Percentiles rank a stretch among this genome's conserved stretches.
phyloP scores from a whole-genome alignment of 2,797 vertebrate genomes.

The Anabas testudineus region DNA sequence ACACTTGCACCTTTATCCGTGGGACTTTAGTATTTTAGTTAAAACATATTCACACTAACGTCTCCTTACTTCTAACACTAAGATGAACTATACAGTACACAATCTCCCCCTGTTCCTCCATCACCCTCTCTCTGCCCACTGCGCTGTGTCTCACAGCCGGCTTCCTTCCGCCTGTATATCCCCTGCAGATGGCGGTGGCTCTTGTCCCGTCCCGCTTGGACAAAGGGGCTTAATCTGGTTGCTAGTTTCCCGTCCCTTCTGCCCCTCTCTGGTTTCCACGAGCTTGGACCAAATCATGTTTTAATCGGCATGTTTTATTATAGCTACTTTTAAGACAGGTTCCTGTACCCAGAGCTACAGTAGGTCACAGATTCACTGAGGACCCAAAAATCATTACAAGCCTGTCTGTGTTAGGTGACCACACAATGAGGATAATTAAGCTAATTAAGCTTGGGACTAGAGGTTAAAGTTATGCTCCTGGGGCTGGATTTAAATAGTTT shows the following conservation, averaged over 20 bases:
- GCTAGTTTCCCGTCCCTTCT: conserved; percentile 71
- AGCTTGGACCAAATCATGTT: conserved; percentile 43
- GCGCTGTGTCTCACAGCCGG: conserved; percentile 31
- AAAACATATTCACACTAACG: not conserved
- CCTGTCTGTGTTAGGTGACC: conserved; percentile 28
- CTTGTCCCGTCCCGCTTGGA: conserved; percentile 55
- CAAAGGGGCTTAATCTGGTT: conserved; percentile 59
- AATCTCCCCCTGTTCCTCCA: not conserved
- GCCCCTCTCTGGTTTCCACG: conserved; percentile 54
- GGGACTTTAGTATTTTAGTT: too few species aligned
- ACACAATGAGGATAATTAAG: conserved; percentile 59
- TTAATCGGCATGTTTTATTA: conserved; percentile 63
- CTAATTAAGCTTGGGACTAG: conserved; percentile 56
- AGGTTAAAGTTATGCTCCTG: conserved; percentile 18
- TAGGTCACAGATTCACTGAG: conserved; percentile 44
- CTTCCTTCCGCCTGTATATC: conserved; percentile 51
- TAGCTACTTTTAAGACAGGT: conserved; percentile 50
- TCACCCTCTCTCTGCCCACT: conserved; percentile 9
- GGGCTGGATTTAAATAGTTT: conserved; percentile 52
- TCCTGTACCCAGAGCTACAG: conserved; percentile 40
- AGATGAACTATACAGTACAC: not conserved
- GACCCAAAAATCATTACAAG: conserved; percentile 44
- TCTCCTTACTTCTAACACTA: not conserved
- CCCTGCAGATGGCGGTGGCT: conserved; percentile 65
- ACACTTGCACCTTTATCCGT: too few species aligned